Evolutionary conservation across 2,797 vertebrate species (phyloP), one percentile per base, ranked within the genome.

Genomic region (Ambastaia sidthimunki): DNA sequence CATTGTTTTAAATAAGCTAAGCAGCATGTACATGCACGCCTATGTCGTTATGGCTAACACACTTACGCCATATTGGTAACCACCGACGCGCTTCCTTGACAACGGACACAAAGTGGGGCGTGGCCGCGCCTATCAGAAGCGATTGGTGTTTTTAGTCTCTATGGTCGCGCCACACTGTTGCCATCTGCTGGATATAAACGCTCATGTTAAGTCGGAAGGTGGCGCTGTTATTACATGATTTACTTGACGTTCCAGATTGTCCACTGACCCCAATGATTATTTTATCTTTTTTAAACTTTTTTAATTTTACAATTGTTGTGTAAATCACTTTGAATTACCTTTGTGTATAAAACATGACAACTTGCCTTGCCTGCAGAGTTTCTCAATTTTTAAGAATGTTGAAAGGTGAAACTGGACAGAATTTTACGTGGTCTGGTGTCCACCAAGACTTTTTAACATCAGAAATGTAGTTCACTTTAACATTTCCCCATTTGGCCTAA

Each of bases 61-160:
- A 21, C 9, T 85, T 15, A 21, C 47, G 86, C 68, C 86, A 80
- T 80, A 62, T 63, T 87, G 85, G 87, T 83, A 88, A 92, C 89
- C 66, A 67, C 59, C 54, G 89, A 93, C 92, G 90, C 92, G 82
- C 74, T 82, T 90, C 90, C 92, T 84, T 92, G 72, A 86, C 92
- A 89, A 93, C 93, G 7, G 28, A 71, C 25, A 71, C 48, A n/a
- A 18, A 70, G 68, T 65, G 10, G 34, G 68, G 57, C 57, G 67
- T 48, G 59, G 76, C 23, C 47, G 7, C 59, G 47, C 60, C 23
- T 12, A 6, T 75, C 47, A 52, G 6, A 65, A 34, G 25, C 23
- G n/a, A 18, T 0, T 16, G 47, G 16, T 12, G 18, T 21, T 21
- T n/a, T n/a, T n/a, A n/a, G 7, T 63, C 25, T 31, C 21, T 7